Percentiles rank a stretch among this genome's conserved stretches.
Evolutionary conservation across 2,113 vertebrate genomes (phyloP).

Genomic region (Galbula dea): DNA sequence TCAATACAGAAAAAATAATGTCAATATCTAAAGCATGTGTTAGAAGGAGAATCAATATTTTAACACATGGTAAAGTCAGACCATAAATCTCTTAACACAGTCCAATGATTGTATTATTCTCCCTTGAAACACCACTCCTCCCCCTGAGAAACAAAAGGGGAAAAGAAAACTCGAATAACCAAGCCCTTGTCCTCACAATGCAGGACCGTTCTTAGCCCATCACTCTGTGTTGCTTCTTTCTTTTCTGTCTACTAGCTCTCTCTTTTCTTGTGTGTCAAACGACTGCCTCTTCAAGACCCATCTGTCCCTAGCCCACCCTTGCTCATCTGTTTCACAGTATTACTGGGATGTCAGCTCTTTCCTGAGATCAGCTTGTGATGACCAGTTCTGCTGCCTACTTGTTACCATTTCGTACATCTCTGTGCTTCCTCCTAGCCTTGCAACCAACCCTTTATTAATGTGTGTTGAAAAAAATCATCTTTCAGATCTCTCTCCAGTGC

Average conservation of each 20-base stretch:
- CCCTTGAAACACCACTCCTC: neutral
- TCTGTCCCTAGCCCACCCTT: neutral
- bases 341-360: neutral
- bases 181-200: constrained; percentile 39
- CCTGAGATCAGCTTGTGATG: neutral
- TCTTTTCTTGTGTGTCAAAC: neutral
- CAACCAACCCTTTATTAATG: neutral
- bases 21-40: constrained; percentile 17
- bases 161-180: constrained; percentile 55
- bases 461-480: neutral
- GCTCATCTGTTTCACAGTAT: neutral
- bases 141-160: constrained; percentile 29
- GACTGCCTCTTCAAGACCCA: neutral
- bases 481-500: neutral
- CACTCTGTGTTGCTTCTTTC: neutral
- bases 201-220: neutral
- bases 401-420: neutral
- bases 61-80: constrained; percentile 38
- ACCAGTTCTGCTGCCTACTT: neutral
- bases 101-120: constrained; percentile 35
- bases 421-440: neutral
- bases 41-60: constrained; percentile 49
- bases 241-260: neutral
- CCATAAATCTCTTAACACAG: constrained; percentile 44
- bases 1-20: neutral